phyloP scores from a whole-genome alignment of 2,113 vertebrate genomes.

The Lucifuga dentata region DNA sequence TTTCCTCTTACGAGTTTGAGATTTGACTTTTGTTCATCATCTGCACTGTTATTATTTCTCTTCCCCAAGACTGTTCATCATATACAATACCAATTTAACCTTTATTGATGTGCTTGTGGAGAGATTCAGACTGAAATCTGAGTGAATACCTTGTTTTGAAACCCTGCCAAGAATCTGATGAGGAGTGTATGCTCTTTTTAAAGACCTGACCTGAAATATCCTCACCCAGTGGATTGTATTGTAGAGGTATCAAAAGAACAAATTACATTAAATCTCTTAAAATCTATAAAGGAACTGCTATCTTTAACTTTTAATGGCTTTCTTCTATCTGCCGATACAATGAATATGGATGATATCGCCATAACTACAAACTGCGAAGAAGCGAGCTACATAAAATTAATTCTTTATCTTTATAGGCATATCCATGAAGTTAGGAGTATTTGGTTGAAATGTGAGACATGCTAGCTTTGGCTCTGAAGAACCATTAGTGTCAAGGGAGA shows the following conservation, averaged over 20 bases:
- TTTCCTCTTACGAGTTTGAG: constrained; percentile 52
- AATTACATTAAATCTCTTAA: constrained; percentile 67
- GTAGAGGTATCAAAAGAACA: constrained; percentile 57
- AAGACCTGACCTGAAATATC: constrained; percentile 69
- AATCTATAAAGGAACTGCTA: constrained; percentile 65
- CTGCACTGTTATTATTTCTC: constrained; percentile 11
- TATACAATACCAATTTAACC: constrained; percentile 51
- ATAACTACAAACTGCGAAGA: constrained; percentile 48
- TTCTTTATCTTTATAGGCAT: constrained; percentile 75
- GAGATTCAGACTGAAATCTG: constrained; percentile 56
- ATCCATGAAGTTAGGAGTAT: constrained; percentile 75
- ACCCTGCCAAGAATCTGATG: constrained; percentile 64
- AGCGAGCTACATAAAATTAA: constrained; percentile 56
- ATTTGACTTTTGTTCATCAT: constrained; percentile 49
- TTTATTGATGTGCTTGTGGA: constrained; percentile 52
- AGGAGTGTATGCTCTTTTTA: constrained; percentile 41
- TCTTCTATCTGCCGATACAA: constrained; percentile 56
- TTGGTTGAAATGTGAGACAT: constrained; percentile 69
- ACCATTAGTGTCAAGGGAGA: constrained; percentile 72
- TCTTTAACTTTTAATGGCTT: constrained; percentile 65
- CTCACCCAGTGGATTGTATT: constrained; percentile 63
- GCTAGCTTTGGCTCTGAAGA: constrained; percentile 65
- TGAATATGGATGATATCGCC: constrained; percentile 56
- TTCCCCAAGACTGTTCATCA: constrained; percentile 31
- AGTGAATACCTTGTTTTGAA: constrained; percentile 52